Conservation (phyloP, 2,797 vertebrate genomes). For the Coilia nasus region DNA sequence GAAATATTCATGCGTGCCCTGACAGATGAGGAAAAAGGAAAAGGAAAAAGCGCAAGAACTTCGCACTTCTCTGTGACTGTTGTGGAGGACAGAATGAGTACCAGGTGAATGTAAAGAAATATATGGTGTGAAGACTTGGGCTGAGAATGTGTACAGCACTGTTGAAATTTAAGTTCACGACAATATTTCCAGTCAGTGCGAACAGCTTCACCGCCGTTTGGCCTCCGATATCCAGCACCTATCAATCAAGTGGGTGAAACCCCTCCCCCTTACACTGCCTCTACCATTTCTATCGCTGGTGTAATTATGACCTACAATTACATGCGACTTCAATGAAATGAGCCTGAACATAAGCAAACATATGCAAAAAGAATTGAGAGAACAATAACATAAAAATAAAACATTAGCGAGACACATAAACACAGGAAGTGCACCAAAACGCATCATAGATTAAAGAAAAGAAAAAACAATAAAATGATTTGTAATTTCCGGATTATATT, state of each 20-base stretch:
- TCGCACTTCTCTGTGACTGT: slow-evolving; percentile 67
- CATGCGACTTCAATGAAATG: not conserved
- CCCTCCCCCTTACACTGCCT: not conserved
- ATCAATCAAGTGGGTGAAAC: not conserved
- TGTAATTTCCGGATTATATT: not conserved
- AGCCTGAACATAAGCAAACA: not conserved
- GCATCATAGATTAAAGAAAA: not conserved
- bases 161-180: not conserved
- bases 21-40: slow-evolving; percentile 79
- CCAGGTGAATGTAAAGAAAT: not conserved
- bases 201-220: not conserved
- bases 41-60: slow-evolving; percentile 73
- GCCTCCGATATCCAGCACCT: not conserved
- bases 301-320: slow-evolving; percentile 7
- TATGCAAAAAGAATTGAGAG: not conserved
- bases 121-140: slow-evolving; percentile 31
- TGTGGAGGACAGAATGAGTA: slow-evolving; percentile 49
- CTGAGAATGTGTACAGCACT: not conserved
- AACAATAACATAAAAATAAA: not conserved
- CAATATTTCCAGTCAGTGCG: not conserved
- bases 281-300: not conserved
- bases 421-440: not conserved
- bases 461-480: not conserved
- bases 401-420: not conserved
- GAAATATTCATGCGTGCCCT: slow-evolving; percentile 75